These are phyloP conservation scores for Parazoanthus darwini DNA, from an alignment of 92 coral and sea anemone genomes.

Conservation along the genomic window DNA sequence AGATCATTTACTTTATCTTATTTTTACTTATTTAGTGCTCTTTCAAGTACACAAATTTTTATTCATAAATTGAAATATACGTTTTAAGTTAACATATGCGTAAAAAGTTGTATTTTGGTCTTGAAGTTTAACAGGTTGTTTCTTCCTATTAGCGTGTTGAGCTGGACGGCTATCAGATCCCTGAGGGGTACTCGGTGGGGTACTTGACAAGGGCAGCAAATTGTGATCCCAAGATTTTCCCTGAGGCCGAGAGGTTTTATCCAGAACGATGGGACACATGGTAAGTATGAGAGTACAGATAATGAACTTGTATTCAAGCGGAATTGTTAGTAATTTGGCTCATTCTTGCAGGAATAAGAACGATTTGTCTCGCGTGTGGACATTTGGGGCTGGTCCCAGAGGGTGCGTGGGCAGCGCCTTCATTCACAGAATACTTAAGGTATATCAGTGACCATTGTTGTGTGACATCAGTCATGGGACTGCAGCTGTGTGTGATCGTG, in stretches of 20 bases:
- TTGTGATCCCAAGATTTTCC: conserved; percentile 88
- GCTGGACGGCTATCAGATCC: conserved; percentile 86
- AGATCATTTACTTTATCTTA: no score
- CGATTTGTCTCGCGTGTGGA: conserved; percentile 86
- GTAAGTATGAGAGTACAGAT: conserved; percentile 41
- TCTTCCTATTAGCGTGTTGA: conserved; percentile 59
- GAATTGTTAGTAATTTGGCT: not conserved
- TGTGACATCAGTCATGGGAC: not conserved
- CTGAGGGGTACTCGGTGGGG: conserved; percentile 84
- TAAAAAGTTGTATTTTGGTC: no score
- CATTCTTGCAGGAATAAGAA: conserved; percentile 59
- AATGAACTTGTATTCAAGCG: not conserved
- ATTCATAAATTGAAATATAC: no score
- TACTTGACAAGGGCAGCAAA: conserved; percentile 90
- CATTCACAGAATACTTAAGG: conserved; percentile 79
- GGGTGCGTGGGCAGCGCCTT: conserved; percentile 87
- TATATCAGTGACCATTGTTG: conserved; percentile 4
- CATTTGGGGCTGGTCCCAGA: conserved; percentile 97
- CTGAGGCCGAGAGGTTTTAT: conserved; percentile 78
- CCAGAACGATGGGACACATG: conserved; percentile 97
- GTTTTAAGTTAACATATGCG: no score
- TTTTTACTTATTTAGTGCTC: no score
- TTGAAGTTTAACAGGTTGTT: not conserved
- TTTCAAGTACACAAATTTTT: no score
- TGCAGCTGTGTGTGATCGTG: not conserved